Conservation (phyloP, 2,113 vertebrate genomes). For the Cyphomyrus plagiostoma region DNA sequence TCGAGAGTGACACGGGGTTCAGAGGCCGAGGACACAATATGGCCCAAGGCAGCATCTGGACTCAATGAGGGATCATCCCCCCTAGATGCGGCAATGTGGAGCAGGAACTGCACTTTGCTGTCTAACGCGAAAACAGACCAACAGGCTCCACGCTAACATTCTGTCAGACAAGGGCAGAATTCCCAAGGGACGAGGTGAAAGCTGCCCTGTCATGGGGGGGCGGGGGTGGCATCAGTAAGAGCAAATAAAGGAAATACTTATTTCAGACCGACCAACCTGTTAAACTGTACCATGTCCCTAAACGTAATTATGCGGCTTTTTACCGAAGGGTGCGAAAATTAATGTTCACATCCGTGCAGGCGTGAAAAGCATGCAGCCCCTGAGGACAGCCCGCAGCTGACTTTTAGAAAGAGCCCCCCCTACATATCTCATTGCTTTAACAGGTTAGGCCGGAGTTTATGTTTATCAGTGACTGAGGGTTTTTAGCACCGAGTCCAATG, state of each 20-base stretch:
- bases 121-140: conserved; percentile 42
- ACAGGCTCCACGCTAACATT: conserved; percentile 28
- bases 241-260: not conserved
- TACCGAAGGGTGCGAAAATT: not conserved
- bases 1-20: not conserved
- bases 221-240: not conserved
- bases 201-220: not conserved
- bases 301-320: not conserved
- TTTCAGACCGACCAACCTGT: not conserved
- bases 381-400: not conserved
- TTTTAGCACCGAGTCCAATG: not conserved
- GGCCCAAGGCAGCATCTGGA: conserved; percentile 48
- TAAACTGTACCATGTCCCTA: not conserved
- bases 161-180: conserved; percentile 24
- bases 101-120: conserved; percentile 50
- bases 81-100: conserved; percentile 43
- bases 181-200: not conserved
- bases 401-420: not conserved
- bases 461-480: not conserved
- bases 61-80: conserved; percentile 44
- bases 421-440: not conserved
- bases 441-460: not conserved
- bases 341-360: not conserved
- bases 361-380: not conserved
- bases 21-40: not conserved